phyloP scores from a whole-genome alignment of 2,888 invertebrate species.

The Hemicrepidius hirtus region DNA sequence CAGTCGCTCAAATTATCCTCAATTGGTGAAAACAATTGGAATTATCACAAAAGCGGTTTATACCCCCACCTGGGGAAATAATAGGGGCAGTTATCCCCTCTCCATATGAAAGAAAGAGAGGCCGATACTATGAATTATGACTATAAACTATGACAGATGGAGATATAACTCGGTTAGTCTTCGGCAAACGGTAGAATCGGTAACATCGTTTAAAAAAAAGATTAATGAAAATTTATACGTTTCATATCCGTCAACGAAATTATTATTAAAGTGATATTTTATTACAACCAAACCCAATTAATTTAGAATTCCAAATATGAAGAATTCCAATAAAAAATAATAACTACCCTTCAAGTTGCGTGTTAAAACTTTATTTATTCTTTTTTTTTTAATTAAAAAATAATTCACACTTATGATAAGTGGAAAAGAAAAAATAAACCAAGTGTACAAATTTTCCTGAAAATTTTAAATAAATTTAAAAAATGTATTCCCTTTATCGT shows the following conservation, averaged over 20 bases:
- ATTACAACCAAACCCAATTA: no score
- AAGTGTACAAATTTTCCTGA: not conserved
- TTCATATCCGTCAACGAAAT: no score
- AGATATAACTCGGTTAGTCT: slow-evolving; percentile 54
- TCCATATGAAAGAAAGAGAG: slow-evolving; percentile 43
- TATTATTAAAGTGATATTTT: no score
- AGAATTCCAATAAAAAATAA: no score
- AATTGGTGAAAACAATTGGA: slow-evolving; percentile 49
- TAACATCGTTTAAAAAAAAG: slow-evolving; percentile 33
- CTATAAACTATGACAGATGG: slow-evolving; percentile 55
- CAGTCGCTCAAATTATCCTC: slow-evolving; percentile 46
- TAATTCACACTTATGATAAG: no score
- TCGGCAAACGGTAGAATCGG: slow-evolving; percentile 41
- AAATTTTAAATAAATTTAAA: slow-evolving; percentile 13
- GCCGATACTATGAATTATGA: slow-evolving; percentile 52
- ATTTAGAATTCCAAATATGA: no score
- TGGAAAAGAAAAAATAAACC: no score
- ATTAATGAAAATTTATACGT: slow-evolving; percentile 8
- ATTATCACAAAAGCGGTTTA: slow-evolving; percentile 50
- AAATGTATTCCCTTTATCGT: slow-evolving; percentile 72
- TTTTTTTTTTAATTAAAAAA: no score
- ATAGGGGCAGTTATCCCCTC: slow-evolving; percentile 54
- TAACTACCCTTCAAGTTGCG: no score
- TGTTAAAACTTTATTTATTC: no score
- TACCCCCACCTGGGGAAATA: slow-evolving; percentile 50